phyloP scores from a whole-genome alignment of 92 coral and sea anemone species.

The Galaxea fascicularis region DNA sequence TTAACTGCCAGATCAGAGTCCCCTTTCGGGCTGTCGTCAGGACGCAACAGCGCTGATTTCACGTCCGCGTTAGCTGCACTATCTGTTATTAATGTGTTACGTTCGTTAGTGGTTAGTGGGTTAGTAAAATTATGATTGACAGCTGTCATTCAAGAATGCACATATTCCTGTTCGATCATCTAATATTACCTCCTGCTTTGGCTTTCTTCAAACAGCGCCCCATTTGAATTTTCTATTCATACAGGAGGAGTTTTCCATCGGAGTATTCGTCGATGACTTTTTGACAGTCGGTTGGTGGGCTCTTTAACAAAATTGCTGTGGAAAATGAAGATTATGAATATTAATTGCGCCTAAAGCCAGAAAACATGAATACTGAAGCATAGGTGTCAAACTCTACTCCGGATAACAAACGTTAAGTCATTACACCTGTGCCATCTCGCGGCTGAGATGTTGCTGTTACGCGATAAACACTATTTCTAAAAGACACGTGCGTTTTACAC shows the following conservation, averaged over 20 bases:
- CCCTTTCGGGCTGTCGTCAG: constrained; percentile 10
- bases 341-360: no score
- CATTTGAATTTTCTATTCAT: constrained; percentile 87
- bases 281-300: constrained; percentile 75
- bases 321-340: background rate
- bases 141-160: background rate
- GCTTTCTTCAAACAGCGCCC: constrained; percentile 67
- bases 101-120: constrained; percentile 43
- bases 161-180: background rate
- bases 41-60: constrained; percentile 47
- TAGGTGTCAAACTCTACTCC: no score
- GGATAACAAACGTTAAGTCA: no score
- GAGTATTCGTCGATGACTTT: constrained; percentile 76
- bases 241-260: constrained; percentile 80
- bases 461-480: no score
- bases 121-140: background rate
- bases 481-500: no score
- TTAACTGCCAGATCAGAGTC: constrained; percentile 33
- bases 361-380: no score
- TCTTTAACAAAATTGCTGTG: constrained; percentile 54
- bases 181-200: constrained; percentile 44
- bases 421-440: no score
- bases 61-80: constrained; percentile 31
- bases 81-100: constrained; percentile 38
- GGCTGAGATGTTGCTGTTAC: no score